phyloP scores from a whole-genome alignment of 1,140 invertebrate species.

The Portunus trituberculatus region DNA sequence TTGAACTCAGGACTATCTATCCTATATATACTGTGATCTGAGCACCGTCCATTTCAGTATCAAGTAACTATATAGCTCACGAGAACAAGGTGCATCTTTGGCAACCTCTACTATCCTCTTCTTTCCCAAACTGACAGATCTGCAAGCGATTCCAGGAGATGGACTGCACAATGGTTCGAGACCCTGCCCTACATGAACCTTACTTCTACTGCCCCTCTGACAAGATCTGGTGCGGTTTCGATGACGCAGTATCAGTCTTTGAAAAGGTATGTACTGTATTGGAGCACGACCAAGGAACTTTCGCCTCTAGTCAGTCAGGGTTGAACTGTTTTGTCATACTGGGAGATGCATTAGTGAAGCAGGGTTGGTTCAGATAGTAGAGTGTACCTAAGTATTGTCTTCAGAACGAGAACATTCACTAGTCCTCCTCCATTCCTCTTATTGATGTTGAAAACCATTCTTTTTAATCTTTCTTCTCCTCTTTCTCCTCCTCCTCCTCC shows the following conservation, averaged over 20 bases:
- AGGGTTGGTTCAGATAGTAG: no score
- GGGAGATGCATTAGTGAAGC: no score
- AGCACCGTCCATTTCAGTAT: background rate
- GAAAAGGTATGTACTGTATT: constrained; percentile 81
- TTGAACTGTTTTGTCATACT: no score
- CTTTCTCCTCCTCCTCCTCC: no score
- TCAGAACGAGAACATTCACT: no score
- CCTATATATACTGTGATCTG: background rate
- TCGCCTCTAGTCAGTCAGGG: no score
- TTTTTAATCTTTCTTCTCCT: no score
- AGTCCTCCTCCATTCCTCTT: no score
- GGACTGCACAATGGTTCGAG: constrained; percentile 50
- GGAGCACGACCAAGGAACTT: background rate
- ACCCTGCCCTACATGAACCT: constrained; percentile 64
- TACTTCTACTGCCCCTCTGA: constrained; percentile 78
- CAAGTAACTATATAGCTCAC: background rate
- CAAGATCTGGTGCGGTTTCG: constrained; percentile 82
- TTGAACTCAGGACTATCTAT: no score
- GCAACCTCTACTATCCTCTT: background rate
- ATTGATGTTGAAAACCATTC: no score
- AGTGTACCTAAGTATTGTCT: no score
- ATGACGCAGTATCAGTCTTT: constrained; percentile 77
- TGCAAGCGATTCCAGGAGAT: constrained; percentile 74
- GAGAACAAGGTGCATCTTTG: background rate
- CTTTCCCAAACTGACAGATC: constrained; percentile 81